Conservation (phyloP, 2,113 vertebrate species). For the Sinocyclocheilus grahami region DNA sequence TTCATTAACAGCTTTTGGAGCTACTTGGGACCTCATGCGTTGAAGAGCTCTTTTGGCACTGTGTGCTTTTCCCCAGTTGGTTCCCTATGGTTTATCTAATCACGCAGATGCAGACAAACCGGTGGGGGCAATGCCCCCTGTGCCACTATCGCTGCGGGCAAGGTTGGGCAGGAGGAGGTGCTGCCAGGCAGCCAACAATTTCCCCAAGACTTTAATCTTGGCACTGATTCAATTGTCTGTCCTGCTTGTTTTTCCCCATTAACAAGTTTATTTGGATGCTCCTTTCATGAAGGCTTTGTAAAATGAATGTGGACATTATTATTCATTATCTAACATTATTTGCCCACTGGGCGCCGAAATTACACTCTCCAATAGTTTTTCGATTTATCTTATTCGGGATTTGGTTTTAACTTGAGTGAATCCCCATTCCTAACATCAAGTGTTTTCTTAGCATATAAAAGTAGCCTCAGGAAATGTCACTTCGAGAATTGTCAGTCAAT, state of each 20-base stretch:
- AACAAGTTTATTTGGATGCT: slow-evolving; percentile 42
- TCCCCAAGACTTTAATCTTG: slow-evolving; percentile 38
- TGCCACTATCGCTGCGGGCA: slow-evolving; percentile 68
- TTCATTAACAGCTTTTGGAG: slow-evolving; percentile 42
- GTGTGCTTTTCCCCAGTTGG: slow-evolving; percentile 60
- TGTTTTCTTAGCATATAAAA: background rate
- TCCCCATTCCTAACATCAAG: background rate
- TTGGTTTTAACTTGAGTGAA: background rate
- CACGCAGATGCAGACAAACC: slow-evolving; percentile 70
- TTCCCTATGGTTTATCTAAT: slow-evolving; percentile 74
- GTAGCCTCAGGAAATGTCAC: slow-evolving; percentile 5
- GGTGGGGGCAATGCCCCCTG: slow-evolving; percentile 67
- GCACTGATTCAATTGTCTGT: slow-evolving; percentile 18
- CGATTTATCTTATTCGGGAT: background rate
- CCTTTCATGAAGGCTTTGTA: background rate
- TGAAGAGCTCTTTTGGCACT: slow-evolving; percentile 59
- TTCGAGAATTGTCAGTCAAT: background rate
- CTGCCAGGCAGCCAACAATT: slow-evolving; percentile 42
- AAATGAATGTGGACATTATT: slow-evolving; percentile 31
- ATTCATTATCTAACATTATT: slow-evolving; percentile 28
- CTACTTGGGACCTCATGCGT: slow-evolving; percentile 46
- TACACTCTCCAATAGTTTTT: background rate
- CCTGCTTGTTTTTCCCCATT: background rate
- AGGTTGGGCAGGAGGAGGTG: slow-evolving; percentile 72
- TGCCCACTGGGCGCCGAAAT: background rate